Evolutionary conservation across 2,113 vertebrate genomes (phyloP).

Genomic region (Clarias macrocephalus): DNA sequence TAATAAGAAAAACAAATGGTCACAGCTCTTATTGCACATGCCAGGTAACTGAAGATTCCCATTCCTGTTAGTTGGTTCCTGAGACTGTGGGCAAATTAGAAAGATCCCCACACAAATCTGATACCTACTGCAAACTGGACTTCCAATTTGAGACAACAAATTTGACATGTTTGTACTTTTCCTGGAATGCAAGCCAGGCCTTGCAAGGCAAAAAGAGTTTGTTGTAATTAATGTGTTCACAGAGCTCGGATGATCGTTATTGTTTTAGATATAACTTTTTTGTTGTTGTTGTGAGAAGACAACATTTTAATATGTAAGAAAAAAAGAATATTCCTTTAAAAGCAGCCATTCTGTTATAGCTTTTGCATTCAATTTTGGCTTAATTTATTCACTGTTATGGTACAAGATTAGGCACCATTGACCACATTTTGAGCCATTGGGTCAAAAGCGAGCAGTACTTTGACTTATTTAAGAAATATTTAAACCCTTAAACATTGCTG

Average conservation of each 20-base stretch:
- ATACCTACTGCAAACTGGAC: neutral
- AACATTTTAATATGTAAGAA: neutral
- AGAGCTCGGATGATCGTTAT: neutral
- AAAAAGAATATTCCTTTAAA: neutral
- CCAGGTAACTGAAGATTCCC: neutral
- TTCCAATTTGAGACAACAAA: neutral
- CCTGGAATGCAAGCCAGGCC: neutral
- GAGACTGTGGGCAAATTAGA: neutral
- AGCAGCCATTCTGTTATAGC: neutral
- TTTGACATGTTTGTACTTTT: neutral
- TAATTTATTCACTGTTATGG: neutral
- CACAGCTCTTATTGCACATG: neutral
- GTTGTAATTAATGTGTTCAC: neutral
- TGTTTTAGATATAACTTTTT: neutral
- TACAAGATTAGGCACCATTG: neutral
- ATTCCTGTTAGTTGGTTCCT: neutral
- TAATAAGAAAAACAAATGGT: neutral
- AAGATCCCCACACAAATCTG: neutral
- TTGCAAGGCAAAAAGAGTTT: neutral
- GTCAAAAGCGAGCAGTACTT: neutral
- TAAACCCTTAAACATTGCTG: neutral
- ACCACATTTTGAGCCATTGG: neutral
- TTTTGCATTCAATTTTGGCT: neutral
- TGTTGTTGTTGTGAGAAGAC: neutral
- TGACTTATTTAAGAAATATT: too few species aligned